These are phyloP conservation scores for Spicauda simplicius DNA, from an alignment of 2,888 invertebrate genomes.

Conservation along the genomic window DNA sequence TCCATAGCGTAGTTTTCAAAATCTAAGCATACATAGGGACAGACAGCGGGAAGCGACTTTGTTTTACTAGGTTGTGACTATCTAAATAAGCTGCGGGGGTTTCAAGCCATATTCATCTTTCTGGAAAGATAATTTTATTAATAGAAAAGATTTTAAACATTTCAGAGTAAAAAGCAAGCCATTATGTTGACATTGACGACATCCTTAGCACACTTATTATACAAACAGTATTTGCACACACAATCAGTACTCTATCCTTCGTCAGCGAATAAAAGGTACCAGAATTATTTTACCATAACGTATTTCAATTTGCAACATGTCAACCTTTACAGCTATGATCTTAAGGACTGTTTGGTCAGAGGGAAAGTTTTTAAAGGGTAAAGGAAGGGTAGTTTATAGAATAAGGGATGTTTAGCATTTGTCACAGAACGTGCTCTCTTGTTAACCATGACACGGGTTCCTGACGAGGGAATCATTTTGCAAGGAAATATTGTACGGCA, in stretches of 20 bases:
- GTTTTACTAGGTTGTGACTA: too few species aligned
- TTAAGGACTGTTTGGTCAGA: slow-evolving; percentile 15
- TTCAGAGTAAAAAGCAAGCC: neutral
- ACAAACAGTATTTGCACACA: slow-evolving; percentile 48
- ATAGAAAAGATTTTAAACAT: too few species aligned
- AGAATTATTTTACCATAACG: slow-evolving; percentile 4
- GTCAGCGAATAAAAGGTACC: slow-evolving; percentile 45
- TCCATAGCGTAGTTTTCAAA: too few species aligned
- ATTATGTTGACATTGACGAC: neutral
- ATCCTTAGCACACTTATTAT: slow-evolving; percentile 26
- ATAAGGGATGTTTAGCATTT: slow-evolving; percentile 62
- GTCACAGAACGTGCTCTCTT: slow-evolving; percentile 51
- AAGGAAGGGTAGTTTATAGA: slow-evolving; percentile 37
- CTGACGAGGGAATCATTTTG: slow-evolving; percentile 53
- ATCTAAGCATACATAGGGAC: too few species aligned
- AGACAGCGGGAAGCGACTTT: too few species aligned
- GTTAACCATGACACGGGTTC: slow-evolving; percentile 65
- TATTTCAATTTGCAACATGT: neutral
- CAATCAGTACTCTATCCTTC: slow-evolving; percentile 49
- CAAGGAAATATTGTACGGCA: slow-evolving; percentile 48
- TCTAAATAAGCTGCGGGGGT: too few species aligned
- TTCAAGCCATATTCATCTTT: too few species aligned
- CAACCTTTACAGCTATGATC: neutral
- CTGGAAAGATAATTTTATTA: too few species aligned
- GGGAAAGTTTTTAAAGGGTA: neutral